Percentiles rank a stretch among this genome's conserved stretches.
phyloP scores from a whole-genome alignment of 2,888 invertebrate species.

The Caenorhabditis macrosperma region DNA sequence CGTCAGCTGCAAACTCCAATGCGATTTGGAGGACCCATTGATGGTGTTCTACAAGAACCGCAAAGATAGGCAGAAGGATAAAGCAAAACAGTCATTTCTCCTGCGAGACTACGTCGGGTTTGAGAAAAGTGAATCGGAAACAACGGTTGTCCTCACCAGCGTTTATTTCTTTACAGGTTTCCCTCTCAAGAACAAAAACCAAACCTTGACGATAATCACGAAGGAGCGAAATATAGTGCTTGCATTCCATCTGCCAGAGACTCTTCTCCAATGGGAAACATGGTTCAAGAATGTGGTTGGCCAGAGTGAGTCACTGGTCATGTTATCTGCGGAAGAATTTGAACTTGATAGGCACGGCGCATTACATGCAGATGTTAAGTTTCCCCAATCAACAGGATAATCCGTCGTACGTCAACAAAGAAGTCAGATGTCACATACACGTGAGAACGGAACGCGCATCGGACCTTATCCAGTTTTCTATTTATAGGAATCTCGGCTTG shows the following conservation, averaged over 20 bases:
- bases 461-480: slow-evolving; percentile 2
- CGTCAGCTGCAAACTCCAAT: slow-evolving; percentile 59
- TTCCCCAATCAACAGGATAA: slow-evolving; percentile 52
- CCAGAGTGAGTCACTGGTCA: slow-evolving; percentile 59
- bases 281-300: slow-evolving; percentile 66
- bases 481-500: slow-evolving; percentile 62
- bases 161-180: slow-evolving; percentile 51
- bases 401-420: slow-evolving; percentile 52
- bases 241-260: slow-evolving; percentile 63
- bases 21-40: slow-evolving; percentile 59
- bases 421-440: slow-evolving; percentile 66
- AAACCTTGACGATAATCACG: slow-evolving; percentile 62
- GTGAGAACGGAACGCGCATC: slow-evolving; percentile 30
- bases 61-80: slow-evolving; percentile 62
- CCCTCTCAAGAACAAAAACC: slow-evolving; percentile 50
- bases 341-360: slow-evolving; percentile 57
- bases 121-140: slow-evolving; percentile 59
- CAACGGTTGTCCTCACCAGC: not conserved
- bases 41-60: slow-evolving; percentile 62
- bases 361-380: slow-evolving; percentile 62
- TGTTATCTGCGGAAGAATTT: not conserved
- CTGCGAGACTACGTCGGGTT: slow-evolving; percentile 62
- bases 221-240: slow-evolving; percentile 57
- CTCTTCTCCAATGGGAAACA: slow-evolving; percentile 64
- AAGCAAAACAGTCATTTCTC: slow-evolving; percentile 55